Evolutionary conservation across 2,113 vertebrate species (phyloP).

Genomic region (Aleadryas rufinucha): DNA sequence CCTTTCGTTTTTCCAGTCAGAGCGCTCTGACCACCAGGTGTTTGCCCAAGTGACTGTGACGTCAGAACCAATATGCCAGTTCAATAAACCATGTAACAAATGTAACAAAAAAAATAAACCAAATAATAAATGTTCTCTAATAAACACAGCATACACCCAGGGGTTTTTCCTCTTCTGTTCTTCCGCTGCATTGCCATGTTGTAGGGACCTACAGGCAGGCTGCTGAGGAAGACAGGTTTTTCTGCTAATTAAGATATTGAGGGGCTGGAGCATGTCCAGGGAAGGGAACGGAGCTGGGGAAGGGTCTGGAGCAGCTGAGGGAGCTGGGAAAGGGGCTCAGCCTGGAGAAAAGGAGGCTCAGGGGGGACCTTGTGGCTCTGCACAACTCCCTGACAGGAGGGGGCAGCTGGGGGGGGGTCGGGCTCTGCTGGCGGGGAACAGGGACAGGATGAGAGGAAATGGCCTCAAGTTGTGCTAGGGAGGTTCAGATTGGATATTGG

Average conservation of each 20-base stretch:
- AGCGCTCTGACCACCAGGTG: background rate
- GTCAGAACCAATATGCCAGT: background rate
- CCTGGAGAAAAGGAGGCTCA: background rate
- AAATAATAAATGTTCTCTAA: background rate
- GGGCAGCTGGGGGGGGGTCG: background rate
- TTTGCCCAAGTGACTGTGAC: background rate
- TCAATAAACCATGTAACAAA: background rate
- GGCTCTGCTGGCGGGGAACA: background rate
- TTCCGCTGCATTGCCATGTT: background rate
- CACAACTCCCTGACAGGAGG: background rate
- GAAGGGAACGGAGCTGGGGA: fast-evolving
- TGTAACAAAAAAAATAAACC: background rate
- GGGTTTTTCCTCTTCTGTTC: fast-evolving
- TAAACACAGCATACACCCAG: background rate
- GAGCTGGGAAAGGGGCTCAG: background rate
- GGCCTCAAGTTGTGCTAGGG: fast-evolving
- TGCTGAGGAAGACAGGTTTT: background rate
- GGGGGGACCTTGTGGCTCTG: background rate
- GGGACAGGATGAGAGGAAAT: background rate
- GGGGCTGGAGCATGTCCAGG: fast-evolving
- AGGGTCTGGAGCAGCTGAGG: background rate
- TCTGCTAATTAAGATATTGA: background rate
- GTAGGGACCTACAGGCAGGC: background rate
- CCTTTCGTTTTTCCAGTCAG: background rate
- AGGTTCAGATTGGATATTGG: fast-evolving